Evolutionary conservation across 1,140 invertebrate species (phyloP), one percentile per base, ranked within the genome.

Genomic region (Trichomalopsis sarcophagae): DNA sequence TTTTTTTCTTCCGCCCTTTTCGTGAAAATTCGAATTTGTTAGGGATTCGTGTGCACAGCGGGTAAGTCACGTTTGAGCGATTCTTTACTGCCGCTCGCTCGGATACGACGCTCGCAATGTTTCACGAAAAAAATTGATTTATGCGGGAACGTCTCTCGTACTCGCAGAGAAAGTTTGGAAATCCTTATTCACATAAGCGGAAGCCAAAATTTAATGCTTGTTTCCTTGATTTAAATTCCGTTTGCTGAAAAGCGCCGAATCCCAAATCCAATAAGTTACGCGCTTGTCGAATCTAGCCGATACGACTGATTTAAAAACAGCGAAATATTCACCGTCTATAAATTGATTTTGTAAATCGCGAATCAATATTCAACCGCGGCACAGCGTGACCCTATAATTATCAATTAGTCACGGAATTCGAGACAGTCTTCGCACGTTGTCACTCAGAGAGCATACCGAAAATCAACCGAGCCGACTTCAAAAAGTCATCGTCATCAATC

Each of bases 21-120:
- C 13, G 17, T 55, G 40, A 21, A 74, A 71, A 81, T 81, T 81
- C 14, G 13, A 81, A 81, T 81, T 81, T 81, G 40, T 81, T 17
- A 27, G 0, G 0, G 17, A 62, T 40, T 33, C 13, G 68, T 30
- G 66, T 23, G 44, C 44, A 27, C 33, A 13, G 73, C 73, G 36
- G 44, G 47, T 50, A 62, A 62, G 55, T 21, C 21, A n/a, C 55
- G 55, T n/a, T 62, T 62, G 21, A n/a, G 17, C 17, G 55, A 21
- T 55, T 55, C 50, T n/a, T 62, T 62, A n/a, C 21, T n/a, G 55
- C 4, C 30, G 69, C 21, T 71, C 21, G 23, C 27, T 33, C 2
- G 23, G 9, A 33, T 71, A 71, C 1, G 27, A n/a, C 10, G 33
- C 10, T 27, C 69, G 11, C 23, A 71, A 71, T 71, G 55, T 62